Conservation (phyloP, 1,140 invertebrate genomes). For the Mercenaria mercenaria region DNA sequence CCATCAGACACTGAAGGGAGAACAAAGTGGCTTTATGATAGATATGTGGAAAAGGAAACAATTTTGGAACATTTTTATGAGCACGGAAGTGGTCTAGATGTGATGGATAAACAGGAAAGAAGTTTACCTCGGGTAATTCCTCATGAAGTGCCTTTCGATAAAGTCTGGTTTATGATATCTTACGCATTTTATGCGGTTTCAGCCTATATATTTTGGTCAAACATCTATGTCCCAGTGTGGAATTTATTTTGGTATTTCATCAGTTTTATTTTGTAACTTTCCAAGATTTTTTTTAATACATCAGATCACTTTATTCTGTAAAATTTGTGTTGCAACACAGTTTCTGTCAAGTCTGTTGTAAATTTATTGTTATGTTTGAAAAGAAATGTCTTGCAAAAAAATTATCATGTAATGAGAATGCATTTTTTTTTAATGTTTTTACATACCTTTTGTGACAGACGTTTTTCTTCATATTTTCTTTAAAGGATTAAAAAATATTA, state of each 20-base stretch:
- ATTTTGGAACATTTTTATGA: slow-evolving; percentile 88
- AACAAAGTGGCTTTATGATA: slow-evolving; percentile 85
- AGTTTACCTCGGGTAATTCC: slow-evolving; percentile 24
- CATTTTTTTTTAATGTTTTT: too few relatives aligned
- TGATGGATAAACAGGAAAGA: slow-evolving; percentile 58
- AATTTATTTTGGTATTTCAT: slow-evolving; percentile 10
- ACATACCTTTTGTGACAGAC: too few relatives aligned
- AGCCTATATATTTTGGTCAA: slow-evolving; percentile 67
- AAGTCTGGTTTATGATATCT: slow-evolving; percentile 66
- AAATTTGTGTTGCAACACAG: too few relatives aligned
- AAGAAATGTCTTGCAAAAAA: too few relatives aligned
- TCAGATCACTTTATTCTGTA: too few relatives aligned
- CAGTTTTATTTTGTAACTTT: slow-evolving; percentile 51
- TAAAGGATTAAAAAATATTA: too few relatives aligned
- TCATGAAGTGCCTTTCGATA: slow-evolving; percentile 64
- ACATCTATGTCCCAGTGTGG: slow-evolving; percentile 50
- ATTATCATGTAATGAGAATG: too few relatives aligned
- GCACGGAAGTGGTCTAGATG: slow-evolving; percentile 88
- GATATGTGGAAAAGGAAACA: slow-evolving; percentile 85
- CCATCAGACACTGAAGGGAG: slow-evolving; percentile 82
- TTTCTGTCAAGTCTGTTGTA: too few relatives aligned
- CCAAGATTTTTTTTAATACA: neutral
- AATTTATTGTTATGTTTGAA: too few relatives aligned
- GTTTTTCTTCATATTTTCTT: too few relatives aligned
- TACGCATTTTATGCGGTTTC: slow-evolving; percentile 75